Evolutionary conservation across 2,888 invertebrate species (phyloP).

Genomic region (Eutolmus rufibarbis): DNA sequence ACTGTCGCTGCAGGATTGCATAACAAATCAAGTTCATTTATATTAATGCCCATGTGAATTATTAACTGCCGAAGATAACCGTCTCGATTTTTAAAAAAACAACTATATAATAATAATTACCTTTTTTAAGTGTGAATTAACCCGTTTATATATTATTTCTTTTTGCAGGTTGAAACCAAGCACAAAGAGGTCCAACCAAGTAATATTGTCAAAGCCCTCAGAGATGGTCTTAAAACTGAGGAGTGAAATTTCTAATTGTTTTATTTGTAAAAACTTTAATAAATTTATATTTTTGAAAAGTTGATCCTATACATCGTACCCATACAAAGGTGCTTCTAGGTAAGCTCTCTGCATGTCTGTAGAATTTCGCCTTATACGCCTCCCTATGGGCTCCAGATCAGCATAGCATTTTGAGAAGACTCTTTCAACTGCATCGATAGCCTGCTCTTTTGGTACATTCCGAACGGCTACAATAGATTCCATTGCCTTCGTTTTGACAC

Average conservation of each 20-base stretch:
- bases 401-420: constrained; percentile 91
- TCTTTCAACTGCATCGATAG: constrained; percentile 78
- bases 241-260: neutral
- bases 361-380: constrained; percentile 77
- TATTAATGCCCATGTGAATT: too few species aligned
- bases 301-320: constrained; percentile 68
- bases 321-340: constrained; percentile 78
- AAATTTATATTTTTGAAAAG: neutral
- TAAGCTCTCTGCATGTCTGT: constrained; percentile 79
- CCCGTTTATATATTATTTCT: neutral
- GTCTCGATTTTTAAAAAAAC: too few species aligned
- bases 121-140: neutral
- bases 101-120: too few species aligned
- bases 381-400: constrained; percentile 91
- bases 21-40: too few species aligned
- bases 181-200: neutral
- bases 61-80: too few species aligned
- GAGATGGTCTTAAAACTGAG: neutral
- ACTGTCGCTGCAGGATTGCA: too few species aligned
- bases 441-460: constrained; percentile 75
- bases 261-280: neutral
- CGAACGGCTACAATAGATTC: constrained; percentile 84
- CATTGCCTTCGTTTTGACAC: constrained; percentile 88
- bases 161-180: neutral
- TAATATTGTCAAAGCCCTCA: neutral